A percentile compares a stretch with the other conserved stretches of the same genome.
Evolutionary conservation across 2,888 invertebrate species (phyloP).

Genomic region (Trisateles emortualis): DNA sequence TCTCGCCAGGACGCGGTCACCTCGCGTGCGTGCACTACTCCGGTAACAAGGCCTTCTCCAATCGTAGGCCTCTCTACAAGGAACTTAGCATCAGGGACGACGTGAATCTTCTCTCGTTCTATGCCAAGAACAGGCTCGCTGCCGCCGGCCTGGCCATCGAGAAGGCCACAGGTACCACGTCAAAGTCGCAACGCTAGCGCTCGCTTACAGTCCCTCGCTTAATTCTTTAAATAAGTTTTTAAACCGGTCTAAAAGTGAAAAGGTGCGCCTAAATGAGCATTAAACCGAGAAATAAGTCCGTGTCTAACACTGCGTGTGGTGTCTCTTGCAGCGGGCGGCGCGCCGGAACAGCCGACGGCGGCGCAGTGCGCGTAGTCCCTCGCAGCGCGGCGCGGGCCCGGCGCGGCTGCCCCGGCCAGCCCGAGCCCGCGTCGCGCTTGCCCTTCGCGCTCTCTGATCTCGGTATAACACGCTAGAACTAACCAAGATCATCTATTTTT

Average conservation of each 20-base stretch:
- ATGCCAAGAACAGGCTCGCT: constrained; percentile 92
- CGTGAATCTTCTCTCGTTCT: constrained; percentile 95
- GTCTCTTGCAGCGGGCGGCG: constrained; percentile 87
- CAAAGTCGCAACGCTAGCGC: constrained; percentile 72
- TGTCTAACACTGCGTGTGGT: constrained; percentile 86
- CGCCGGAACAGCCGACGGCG: constrained; percentile 86
- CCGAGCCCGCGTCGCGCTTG: constrained; percentile 68
- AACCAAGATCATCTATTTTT: constrained; percentile 81
- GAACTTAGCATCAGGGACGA: constrained; percentile 93
- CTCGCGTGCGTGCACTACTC: constrained; percentile 94
- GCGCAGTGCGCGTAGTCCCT: constrained; percentile 86
- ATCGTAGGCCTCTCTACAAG: constrained; percentile 90
- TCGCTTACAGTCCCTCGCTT: constrained; percentile 78
- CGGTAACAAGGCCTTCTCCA: constrained; percentile 92
- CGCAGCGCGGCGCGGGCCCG: constrained; percentile 59
- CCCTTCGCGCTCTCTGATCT: constrained; percentile 79
- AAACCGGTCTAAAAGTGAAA: constrained; percentile 64
- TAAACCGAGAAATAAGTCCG: constrained; percentile 74
- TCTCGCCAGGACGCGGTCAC: constrained; percentile 91
- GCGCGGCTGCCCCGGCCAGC: constrained; percentile 46
- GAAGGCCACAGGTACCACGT: constrained; percentile 82
- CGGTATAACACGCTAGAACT: constrained; percentile 84
- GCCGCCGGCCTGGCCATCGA: constrained; percentile 85
- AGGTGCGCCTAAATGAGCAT: constrained; percentile 61
- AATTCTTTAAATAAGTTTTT: constrained; percentile 69